A percentile compares a stretch with the other conserved stretches of the same genome.
phyloP scores from a whole-genome alignment of 2,797 vertebrate species.

The Sarcophilus harrisii region DNA sequence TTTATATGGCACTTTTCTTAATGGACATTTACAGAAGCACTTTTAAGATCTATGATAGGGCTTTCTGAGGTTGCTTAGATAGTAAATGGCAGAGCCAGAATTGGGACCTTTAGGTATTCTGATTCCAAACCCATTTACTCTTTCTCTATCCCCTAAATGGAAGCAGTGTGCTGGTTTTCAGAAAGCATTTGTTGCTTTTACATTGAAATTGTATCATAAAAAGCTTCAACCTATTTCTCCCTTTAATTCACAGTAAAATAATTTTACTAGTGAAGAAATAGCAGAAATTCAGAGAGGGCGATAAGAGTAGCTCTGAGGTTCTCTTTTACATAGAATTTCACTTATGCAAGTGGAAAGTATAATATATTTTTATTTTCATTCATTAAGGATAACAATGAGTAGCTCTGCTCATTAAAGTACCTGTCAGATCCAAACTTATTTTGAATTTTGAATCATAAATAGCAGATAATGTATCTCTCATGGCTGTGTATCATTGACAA shows the following conservation, averaged over 20 bases:
- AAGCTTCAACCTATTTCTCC: background rate
- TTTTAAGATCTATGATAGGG: background rate
- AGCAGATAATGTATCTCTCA: background rate
- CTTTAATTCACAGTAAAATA: conserved; percentile 38
- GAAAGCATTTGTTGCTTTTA: conserved; percentile 22
- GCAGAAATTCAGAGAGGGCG: background rate
- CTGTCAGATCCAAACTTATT: conserved; percentile 21
- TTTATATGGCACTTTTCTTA: background rate
- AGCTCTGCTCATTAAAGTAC: background rate
- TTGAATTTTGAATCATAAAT: background rate
- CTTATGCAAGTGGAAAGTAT: background rate
- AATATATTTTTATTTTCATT: background rate
- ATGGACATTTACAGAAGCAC: background rate
- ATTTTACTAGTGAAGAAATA: conserved; percentile 36
- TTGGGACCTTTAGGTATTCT: background rate
- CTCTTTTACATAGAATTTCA: background rate
- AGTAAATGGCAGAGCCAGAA: background rate
- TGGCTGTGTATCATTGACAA: background rate
- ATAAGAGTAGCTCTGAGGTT: background rate
- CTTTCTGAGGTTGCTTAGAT: background rate
- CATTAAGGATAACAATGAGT: background rate
- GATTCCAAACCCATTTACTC: background rate
- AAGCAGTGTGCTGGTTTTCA: conserved; percentile 2
- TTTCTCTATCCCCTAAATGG: background rate
- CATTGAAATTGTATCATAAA: conserved; percentile 14